Evolutionary conservation across 2,113 vertebrate genomes (phyloP), one percentile per base, ranked within the genome.

Genomic region (Caranx melampygus): DNA sequence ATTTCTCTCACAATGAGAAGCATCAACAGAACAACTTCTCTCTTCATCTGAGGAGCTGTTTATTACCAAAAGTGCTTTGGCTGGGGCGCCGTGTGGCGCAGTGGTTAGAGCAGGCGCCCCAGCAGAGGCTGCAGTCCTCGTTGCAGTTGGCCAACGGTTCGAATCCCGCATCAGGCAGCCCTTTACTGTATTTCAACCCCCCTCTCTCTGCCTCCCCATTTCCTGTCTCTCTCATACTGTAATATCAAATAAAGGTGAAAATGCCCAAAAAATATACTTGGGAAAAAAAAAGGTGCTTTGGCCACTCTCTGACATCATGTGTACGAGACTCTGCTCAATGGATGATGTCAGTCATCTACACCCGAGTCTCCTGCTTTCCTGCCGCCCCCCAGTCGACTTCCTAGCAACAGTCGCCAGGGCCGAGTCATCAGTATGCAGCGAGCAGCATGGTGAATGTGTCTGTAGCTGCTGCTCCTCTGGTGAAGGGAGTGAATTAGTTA

Each of bases 371-470:
- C 47, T 11, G 51, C 21, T 70, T 71, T 49, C 49, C 68, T 33
- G 35, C 59, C 33, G 26, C 26, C 31, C 75, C 44, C 9, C 18
- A 5, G 26, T 47, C 62, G 3, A 72, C 82, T 62, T 87, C 90
- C 87, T 89, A 88, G 91, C 82, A 93, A 92, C 88, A 49, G 86
- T 89, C 62, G 37, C 81, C 74, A 78, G 49, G 81, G 84, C 70
- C 8, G 33, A 65, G 62, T n/a, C 82, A 87, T 88, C 76, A 83
- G 83, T 88, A 89, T 83, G 83, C 85, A 81, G 79, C 2, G 12
- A 31, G 64, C 10, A 45, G 51, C 47, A 49, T 68, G 31, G 65
- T 71, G 59, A 47, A 78, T 60, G 34, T 31, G 63, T 68, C 69
- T 68, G 59, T 69, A 73, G 70, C 65, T 70, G 75, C 65, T 77